Base-by-base conservation (phyloP, 2,888 invertebrate species). In the Myathropa florea region DNA sequence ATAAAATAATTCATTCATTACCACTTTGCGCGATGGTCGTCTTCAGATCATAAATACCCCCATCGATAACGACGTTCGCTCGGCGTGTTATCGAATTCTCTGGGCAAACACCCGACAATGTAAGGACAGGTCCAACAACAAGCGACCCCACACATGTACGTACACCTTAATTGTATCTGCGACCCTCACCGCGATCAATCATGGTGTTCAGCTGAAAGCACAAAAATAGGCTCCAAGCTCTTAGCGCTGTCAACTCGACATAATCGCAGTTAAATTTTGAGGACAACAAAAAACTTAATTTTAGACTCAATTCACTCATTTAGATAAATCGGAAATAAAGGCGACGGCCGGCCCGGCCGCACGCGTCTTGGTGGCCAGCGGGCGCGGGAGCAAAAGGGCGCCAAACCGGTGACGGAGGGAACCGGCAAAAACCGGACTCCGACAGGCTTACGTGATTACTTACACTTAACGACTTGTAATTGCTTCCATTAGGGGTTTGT, bases 261-360 rank as follows among this genome's bases (percentile, higher is more conserved):
- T 57, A 55, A 68, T 68, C 36, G 60, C 39, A 53, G 24, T 53
- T 67, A 61, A 24, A 21, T 1, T 36, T 33, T 76, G 14, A 28
- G 33, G 33, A 12, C 33, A 33, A 33, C 33, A 28, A 12, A 23
- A n/a, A 59, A 39, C 23, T 76, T 68, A 77, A 63, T 61, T 77
- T 77, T 57, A 60, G 28, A 71, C 24, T 39, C 12, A 60, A 26
- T 60, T 46, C 36, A 73, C 33, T 64, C 53, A 64, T 73, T 73
- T 64, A 55, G 73, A 73, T 72, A 55, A 30, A 63, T 75, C 28
- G 36, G 24, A 65, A 39, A 57, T 30, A 28, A 30, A 57, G 24
- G 24, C 23, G 24, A 9, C 12, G 57, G 57, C 14, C 39, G 39
- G 14, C 14, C 6, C 39, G n/a, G n/a, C n/a, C n/a, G n/a, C n/a